phyloP scores from a whole-genome alignment of 2,797 vertebrate species.

The Diplodus sargus region DNA sequence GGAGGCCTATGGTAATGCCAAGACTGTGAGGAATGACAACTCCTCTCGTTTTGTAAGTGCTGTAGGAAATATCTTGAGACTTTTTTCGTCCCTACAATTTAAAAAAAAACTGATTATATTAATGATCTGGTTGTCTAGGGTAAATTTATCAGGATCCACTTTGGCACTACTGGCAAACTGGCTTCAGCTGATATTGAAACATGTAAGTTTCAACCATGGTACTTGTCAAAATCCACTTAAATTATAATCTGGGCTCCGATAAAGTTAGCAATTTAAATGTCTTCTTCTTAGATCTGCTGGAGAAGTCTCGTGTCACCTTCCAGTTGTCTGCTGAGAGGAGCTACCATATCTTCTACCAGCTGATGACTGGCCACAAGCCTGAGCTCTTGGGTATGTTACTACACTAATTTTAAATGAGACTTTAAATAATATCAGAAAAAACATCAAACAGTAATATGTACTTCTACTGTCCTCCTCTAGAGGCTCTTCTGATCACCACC shows the following conservation, averaged over 20 bases:
- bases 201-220: background rate
- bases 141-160: slow-evolving; percentile 57
- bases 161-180: slow-evolving; percentile 44
- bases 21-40: slow-evolving; percentile 92
- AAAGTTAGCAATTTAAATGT: too few species aligned
- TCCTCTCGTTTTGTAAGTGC: slow-evolving; percentile 83
- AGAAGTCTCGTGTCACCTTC: too few species aligned
- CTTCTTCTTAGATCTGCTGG: background rate
- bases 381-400: too few species aligned
- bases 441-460: too few species aligned
- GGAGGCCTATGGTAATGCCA: slow-evolving; percentile 91
- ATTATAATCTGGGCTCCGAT: background rate
- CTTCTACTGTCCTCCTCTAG: slow-evolving; percentile 63
- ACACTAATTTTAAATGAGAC: too few species aligned
- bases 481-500: slow-evolving; percentile 91
- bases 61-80: slow-evolving; percentile 27
- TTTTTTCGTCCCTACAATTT: too few species aligned
- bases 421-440: too few species aligned
- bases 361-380: too few species aligned
- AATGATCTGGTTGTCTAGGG: background rate
- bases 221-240: too few species aligned
- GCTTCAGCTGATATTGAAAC: slow-evolving; percentile 63
- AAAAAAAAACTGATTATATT: too few species aligned
- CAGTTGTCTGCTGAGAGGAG: too few species aligned
- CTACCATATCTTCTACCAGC: too few species aligned